A percentile compares a stretch with the other conserved stretches of the same genome.
These are phyloP conservation scores for Pocillopora verrucosa DNA, from an alignment of 64 coral and sea anemone genomes.

Conservation along the genomic window DNA sequence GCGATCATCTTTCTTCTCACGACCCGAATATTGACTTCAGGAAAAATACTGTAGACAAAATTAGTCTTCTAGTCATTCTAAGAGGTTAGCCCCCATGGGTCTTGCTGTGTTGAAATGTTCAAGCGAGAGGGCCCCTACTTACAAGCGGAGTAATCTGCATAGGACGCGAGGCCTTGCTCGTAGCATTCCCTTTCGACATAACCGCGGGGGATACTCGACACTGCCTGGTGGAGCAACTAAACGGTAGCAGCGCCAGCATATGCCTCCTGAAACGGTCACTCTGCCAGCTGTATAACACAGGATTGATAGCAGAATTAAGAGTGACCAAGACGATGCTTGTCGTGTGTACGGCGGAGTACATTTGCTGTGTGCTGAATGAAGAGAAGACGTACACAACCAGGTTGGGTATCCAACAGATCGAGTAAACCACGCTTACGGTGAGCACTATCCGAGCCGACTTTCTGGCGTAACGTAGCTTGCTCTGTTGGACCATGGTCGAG, in stretches of 20 bases:
- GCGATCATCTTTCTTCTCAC: too few relatives aligned
- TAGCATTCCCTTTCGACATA: background rate
- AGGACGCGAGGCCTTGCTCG: background rate
- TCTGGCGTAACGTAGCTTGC: background rate
- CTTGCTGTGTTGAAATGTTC: background rate
- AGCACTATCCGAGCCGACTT: constrained; percentile 19
- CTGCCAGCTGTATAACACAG: constrained; percentile 50
- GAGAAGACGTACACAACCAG: constrained; percentile 18
- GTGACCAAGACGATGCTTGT: constrained; percentile 43
- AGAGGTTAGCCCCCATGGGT: too few relatives aligned
- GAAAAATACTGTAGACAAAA: too few relatives aligned
- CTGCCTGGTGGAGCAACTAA: background rate
- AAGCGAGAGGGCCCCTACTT: background rate
- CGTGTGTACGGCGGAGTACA: constrained; percentile 38
- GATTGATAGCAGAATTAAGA: constrained; percentile 48
- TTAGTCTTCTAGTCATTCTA: too few relatives aligned
- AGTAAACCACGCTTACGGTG: constrained; percentile 38
- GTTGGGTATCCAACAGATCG: constrained; percentile 16
- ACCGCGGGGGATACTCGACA: background rate
- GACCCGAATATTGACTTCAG: too few relatives aligned
- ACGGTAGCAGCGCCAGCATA: constrained; percentile 3
- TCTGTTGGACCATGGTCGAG: background rate
- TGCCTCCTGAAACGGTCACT: constrained; percentile 15
- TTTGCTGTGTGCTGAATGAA: background rate
- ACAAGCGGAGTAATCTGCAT: background rate